Conservation (phyloP, 2,888 invertebrate genomes). For the Watsonalla cultraria region DNA sequence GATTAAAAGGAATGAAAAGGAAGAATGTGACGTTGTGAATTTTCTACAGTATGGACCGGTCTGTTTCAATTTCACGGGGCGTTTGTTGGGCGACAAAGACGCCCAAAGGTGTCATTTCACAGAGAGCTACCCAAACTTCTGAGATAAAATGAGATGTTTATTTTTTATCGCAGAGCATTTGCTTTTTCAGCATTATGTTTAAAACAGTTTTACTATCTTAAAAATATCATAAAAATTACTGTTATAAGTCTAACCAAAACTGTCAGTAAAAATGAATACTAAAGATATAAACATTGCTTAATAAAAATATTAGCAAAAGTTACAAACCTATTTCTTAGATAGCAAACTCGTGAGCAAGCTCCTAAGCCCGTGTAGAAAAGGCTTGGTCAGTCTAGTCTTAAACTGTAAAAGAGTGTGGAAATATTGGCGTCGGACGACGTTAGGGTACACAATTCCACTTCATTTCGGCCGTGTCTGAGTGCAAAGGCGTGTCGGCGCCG, state of each 20-base stretch:
- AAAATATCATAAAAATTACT: no score
- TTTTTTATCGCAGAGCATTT: slow-evolving; percentile 46
- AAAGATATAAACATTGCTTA: no score
- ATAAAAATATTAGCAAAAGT: not conserved
- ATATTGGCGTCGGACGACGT: slow-evolving; percentile 54
- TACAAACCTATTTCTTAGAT: not conserved
- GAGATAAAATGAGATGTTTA: slow-evolving; percentile 53
- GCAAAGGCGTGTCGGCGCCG: slow-evolving; percentile 74
- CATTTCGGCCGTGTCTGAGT: slow-evolving; percentile 64
- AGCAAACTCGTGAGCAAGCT: not conserved
- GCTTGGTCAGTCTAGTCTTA: slow-evolving; percentile 32
- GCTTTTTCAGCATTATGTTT: slow-evolving; percentile 13
- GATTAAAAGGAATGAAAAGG: slow-evolving; percentile 47
- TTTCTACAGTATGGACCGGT: slow-evolving; percentile 57
- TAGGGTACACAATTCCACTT: slow-evolving; percentile 62
- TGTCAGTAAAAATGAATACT: no score
- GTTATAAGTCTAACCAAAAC: no score
- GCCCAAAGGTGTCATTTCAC: slow-evolving; percentile 72
- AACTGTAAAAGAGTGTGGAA: slow-evolving; percentile 51
- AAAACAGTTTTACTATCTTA: not conserved
- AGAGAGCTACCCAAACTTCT: slow-evolving; percentile 62
- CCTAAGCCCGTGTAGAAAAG: slow-evolving; percentile 9
- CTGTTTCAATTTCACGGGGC: slow-evolving; percentile 76
- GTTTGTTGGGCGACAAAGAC: slow-evolving; percentile 71
- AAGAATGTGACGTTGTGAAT: slow-evolving; percentile 45